phyloP scores from a whole-genome alignment of 53 echinoderm and acorn worm genomes.

The Holothuria leucospilota region DNA sequence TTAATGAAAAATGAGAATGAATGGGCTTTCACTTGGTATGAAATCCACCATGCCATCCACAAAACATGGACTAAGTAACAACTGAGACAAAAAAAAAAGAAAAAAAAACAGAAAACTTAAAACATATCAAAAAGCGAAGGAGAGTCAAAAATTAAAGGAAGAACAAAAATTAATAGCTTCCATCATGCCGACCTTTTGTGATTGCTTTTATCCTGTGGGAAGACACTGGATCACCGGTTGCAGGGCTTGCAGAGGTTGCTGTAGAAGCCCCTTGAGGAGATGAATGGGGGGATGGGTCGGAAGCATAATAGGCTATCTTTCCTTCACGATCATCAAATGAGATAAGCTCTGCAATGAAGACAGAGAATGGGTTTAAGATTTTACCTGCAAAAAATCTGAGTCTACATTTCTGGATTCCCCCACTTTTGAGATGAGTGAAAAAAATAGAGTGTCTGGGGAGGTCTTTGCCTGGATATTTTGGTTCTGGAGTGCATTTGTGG shows the following conservation, averaged over 20 bases:
- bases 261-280: background rate
- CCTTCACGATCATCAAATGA: constrained; percentile 76
- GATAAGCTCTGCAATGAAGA: constrained; percentile 74
- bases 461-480: no score
- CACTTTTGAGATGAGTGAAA: no score
- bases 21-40: no score
- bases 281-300: constrained; percentile 16
- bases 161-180: background rate
- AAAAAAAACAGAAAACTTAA: no score
- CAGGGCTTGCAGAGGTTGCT: background rate
- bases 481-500: no score
- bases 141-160: background rate
- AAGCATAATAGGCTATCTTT: constrained; percentile 35
- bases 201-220: background rate
- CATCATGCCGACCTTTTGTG: constrained; percentile 15
- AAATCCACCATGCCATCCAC: no score
- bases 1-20: no score
- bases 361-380: background rate
- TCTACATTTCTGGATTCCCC: no score
- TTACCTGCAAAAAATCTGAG: no score
- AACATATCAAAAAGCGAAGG: no score
- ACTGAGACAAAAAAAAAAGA: no score
- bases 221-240: background rate
- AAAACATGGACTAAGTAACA: no score
- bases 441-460: background rate